Evolutionary conservation across 2,113 vertebrate species (phyloP).

Genomic region (Fukomys damarensis): DNA sequence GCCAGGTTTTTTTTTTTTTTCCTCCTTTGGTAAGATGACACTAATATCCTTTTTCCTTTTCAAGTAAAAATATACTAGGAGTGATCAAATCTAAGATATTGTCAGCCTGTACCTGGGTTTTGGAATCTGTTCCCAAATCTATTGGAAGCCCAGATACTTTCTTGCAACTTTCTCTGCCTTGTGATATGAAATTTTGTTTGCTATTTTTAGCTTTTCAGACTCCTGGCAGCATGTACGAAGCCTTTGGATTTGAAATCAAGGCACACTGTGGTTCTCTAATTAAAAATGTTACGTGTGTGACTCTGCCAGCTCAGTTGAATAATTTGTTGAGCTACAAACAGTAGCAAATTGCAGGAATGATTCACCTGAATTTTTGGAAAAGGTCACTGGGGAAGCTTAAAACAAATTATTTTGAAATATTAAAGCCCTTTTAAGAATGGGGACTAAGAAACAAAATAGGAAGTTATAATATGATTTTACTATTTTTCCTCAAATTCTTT

Average conservation of each 20-base stretch:
- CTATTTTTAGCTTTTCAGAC: slow-evolving; percentile 68
- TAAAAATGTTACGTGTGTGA: background rate
- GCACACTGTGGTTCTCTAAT: slow-evolving; percentile 45
- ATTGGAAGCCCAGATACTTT: background rate
- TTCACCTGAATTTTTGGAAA: slow-evolving; percentile 44
- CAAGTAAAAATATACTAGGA: background rate
- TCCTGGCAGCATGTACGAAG: slow-evolving; percentile 52
- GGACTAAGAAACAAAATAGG: background rate
- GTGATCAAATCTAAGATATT: background rate
- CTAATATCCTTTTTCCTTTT: background rate
- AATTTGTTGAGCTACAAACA: slow-evolving; percentile 48
- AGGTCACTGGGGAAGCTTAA: slow-evolving; percentile 40
- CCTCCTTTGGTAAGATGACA: background rate
- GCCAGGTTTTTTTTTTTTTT: background rate
- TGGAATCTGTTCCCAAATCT: background rate
- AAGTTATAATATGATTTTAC: background rate
- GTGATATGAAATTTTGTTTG: slow-evolving; percentile 31
- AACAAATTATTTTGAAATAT: slow-evolving; percentile 33
- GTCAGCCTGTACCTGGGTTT: background rate
- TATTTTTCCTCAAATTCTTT: background rate
- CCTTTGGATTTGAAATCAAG: slow-evolving; percentile 57
- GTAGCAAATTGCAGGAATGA: background rate
- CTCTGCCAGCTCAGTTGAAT: background rate
- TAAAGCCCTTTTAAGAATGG: background rate
- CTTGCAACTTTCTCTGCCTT: slow-evolving; percentile 1